A percentile compares a stretch with the other conserved stretches of the same genome.
Evolutionary conservation across 2,113 vertebrate genomes (phyloP).

Genomic region (Gadus macrocephalus): DNA sequence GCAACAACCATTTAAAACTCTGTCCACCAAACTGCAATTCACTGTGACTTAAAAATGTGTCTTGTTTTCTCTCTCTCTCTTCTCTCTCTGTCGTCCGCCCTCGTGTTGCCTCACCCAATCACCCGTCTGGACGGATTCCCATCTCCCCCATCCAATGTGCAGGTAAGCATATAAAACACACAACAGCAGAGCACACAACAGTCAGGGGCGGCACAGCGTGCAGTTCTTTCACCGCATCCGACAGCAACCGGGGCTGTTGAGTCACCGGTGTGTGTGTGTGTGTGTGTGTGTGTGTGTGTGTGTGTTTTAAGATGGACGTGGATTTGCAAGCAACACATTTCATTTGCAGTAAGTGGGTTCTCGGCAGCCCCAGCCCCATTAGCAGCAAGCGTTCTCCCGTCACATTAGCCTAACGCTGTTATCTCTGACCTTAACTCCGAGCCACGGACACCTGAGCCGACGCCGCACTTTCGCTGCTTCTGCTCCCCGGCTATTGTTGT

Average conservation of each 20-base stretch:
- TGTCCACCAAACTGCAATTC: too few species aligned
- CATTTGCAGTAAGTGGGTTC: not conserved
- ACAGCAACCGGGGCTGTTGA: too few species aligned
- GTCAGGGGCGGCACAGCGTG: not conserved
- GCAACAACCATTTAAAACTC: too few species aligned
- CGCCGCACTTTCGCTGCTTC: not conserved
- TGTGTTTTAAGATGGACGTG: not conserved
- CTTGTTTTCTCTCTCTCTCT: not conserved
- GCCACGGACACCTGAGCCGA: not conserved
- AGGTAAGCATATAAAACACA: not conserved
- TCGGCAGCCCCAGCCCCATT: not conserved
- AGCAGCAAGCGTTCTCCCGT: not conserved
- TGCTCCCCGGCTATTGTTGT: too few species aligned
- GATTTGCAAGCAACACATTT: not conserved
- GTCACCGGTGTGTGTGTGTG: too few species aligned
- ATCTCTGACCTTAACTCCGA: not conserved
- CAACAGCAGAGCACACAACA: too few species aligned
- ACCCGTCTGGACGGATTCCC: not conserved
- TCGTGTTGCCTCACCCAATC: not conserved
- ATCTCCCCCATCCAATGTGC: not conserved
- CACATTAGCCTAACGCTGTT: not conserved
- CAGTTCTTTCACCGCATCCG: not conserved
- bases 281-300: too few species aligned
- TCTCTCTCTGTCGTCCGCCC: not conserved
- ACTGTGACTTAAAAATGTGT: not conserved